phyloP scores from a whole-genome alignment of 2,888 invertebrate species.

The Petrophora chlorosata region DNA sequence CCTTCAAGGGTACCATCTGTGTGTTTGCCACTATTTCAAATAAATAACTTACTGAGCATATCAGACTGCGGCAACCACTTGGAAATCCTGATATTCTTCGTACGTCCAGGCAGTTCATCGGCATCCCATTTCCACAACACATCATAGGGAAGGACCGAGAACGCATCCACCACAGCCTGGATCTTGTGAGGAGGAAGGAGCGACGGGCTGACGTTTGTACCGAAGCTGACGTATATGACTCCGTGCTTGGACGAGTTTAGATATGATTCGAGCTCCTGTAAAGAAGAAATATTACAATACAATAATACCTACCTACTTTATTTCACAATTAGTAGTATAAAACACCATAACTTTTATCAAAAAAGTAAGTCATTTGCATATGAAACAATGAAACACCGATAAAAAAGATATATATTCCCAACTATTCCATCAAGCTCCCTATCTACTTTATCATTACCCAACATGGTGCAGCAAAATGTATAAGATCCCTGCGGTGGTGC shows the following conservation, averaged over 20 bases:
- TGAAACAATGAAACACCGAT: too few relatives aligned
- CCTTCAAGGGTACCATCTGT: too few relatives aligned
- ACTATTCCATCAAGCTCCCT: too few relatives aligned
- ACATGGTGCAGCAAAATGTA: too few relatives aligned
- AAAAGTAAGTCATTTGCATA: too few relatives aligned
- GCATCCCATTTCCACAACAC: constrained; percentile 73
- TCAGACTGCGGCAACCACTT: constrained; percentile 76
- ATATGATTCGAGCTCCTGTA: constrained; percentile 58
- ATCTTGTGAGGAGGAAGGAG: constrained; percentile 52
- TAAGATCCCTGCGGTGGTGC: too few relatives aligned
- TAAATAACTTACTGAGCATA: constrained; percentile 57
- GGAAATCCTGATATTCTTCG: constrained; percentile 61
- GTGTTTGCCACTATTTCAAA: too few relatives aligned
- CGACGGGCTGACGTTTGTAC: constrained; percentile 60
- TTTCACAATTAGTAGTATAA: too few relatives aligned
- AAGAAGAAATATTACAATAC: constrained; percentile 16
- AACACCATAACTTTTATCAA: too few relatives aligned
- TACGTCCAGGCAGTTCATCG: constrained; percentile 53
- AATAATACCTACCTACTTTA: too few relatives aligned
- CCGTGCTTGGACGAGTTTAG: constrained; percentile 64
- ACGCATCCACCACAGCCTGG: constrained; percentile 51
- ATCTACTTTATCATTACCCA: too few relatives aligned
- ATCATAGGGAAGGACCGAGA: constrained; percentile 65
- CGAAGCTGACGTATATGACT: constrained; percentile 72
- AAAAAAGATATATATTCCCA: too few relatives aligned